Evolutionary conservation across 2,888 invertebrate species (phyloP).

Genomic region (Rhabditophanes sp.): DNA sequence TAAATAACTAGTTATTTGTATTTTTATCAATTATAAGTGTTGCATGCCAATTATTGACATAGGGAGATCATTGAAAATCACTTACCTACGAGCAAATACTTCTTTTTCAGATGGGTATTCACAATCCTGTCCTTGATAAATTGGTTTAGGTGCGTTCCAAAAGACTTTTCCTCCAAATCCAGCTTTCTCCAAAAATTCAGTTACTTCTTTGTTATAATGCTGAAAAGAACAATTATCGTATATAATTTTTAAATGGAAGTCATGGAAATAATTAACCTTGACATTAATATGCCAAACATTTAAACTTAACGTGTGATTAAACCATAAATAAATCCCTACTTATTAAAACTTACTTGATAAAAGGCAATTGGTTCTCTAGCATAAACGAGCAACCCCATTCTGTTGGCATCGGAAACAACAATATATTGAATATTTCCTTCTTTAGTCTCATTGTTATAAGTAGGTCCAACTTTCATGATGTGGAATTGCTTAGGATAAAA

Average conservation of each 20-base stretch:
- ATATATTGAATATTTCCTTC: constrained; percentile 39
- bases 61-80: too few relatives aligned
- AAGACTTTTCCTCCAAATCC: constrained; percentile 45
- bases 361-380: constrained; percentile 40
- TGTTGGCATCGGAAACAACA: constrained; percentile 41
- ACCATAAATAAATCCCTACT: too few relatives aligned
- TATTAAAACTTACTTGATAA: constrained; percentile 25
- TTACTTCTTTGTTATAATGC: constrained; percentile 43
- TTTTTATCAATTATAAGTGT: neutral
- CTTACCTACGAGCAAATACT: constrained; percentile 40
- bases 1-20: neutral
- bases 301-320: too few relatives aligned
- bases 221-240: constrained; percentile 12
- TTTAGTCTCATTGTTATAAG: constrained; percentile 36
- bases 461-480: constrained; percentile 41
- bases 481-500: constrained; percentile 45
- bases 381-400: constrained; percentile 41
- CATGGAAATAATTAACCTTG: constrained; percentile 4
- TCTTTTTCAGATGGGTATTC: constrained; percentile 44
- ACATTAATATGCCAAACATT: too few relatives aligned
- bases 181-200: constrained; percentile 31
- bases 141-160: constrained; percentile 44
- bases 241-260: constrained; percentile 3
- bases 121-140: constrained; percentile 45
- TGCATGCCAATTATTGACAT: neutral